phyloP scores from a whole-genome alignment of 2,113 vertebrate genomes.

The Galemys pyrenaicus region DNA sequence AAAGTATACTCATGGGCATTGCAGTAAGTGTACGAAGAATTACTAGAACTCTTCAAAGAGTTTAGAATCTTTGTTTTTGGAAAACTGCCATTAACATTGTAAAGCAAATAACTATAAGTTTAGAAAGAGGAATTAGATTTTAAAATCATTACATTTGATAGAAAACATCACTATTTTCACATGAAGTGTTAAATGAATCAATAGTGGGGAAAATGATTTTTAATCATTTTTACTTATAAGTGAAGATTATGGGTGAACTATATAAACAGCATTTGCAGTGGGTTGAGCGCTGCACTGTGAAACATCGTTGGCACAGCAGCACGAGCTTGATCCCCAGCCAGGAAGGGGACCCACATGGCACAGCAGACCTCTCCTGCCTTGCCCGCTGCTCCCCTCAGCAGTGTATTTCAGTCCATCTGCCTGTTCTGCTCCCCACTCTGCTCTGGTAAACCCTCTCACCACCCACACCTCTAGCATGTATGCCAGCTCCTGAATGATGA shows the following conservation, averaged over 20 bases:
- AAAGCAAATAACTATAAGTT: not conserved
- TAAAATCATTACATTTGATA: not conserved
- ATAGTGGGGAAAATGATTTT: not conserved
- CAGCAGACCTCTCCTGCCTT: too few species aligned
- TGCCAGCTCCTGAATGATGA: too few species aligned
- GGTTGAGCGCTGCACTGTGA: too few species aligned
- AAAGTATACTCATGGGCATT: not conserved
- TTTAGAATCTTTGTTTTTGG: not conserved
- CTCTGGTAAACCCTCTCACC: too few species aligned
- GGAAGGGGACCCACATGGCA: too few species aligned
- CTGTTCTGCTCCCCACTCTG: too few species aligned
- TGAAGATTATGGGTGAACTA: not conserved
- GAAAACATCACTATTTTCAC: not conserved
- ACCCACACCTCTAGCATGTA: too few species aligned
- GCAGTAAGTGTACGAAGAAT: not conserved
- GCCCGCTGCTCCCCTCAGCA: too few species aligned
- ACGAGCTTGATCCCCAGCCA: too few species aligned
- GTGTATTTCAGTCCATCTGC: too few species aligned
- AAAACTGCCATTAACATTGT: not conserved
- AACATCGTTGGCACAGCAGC: too few species aligned
- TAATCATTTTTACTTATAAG: not conserved
- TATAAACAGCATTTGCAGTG: not conserved
- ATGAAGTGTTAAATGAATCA: not conserved
- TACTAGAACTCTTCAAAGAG: not conserved
- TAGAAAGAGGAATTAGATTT: not conserved